Base-by-base conservation (phyloP, 2,797 vertebrate genomes). In the Melanotaenia maccullochi region DNA sequence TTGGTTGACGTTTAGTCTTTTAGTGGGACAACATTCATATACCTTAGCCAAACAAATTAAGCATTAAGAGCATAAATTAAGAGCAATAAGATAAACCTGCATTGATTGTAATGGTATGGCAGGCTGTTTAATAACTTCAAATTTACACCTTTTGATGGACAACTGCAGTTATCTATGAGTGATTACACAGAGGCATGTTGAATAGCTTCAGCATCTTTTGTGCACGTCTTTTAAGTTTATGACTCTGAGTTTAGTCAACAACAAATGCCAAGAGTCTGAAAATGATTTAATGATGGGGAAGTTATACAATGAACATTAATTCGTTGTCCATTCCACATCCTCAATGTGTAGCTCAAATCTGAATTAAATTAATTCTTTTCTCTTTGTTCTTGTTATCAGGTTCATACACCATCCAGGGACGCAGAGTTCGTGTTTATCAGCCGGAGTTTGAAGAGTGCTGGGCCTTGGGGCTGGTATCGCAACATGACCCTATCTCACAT, bases 371-470 rank as follows among this genome's bases (percentile, higher is more conserved):
- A 9, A 2, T 9, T 6, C 9, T 33, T 44, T 59, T 42, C 13
- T 60, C 2, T 9, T 42, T 66, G 28, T 68, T 51, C 4, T 11
- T 78, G 20, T 40, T 33, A 18, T 44, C 77, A 99, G 98, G 97
- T 84, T 96, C 96, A 49, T 99, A 96, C 87, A 97, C 95, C 47
- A 95, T 99, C 86, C 97, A 99, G 91, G 97, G 97, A 82, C 95
- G 97, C 82, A 95, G 95, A 83, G 97, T 99, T 78, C 96, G 96
- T 52, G 94, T 99, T 22, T 99, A 98, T 85, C 97, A 99, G 87
- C 97, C 97, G 18, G 98, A 99, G 88, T 95, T 96, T 79, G 97
- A 97, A 79, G 96, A 96, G 65, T 93, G 94, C 75, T 99, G 97
- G 98, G 92, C 96, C 0, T 90, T 78, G 79, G 97, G 97, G 49